Conservation (phyloP, 2,888 invertebrate genomes). For the Cheilosia variabilis region DNA sequence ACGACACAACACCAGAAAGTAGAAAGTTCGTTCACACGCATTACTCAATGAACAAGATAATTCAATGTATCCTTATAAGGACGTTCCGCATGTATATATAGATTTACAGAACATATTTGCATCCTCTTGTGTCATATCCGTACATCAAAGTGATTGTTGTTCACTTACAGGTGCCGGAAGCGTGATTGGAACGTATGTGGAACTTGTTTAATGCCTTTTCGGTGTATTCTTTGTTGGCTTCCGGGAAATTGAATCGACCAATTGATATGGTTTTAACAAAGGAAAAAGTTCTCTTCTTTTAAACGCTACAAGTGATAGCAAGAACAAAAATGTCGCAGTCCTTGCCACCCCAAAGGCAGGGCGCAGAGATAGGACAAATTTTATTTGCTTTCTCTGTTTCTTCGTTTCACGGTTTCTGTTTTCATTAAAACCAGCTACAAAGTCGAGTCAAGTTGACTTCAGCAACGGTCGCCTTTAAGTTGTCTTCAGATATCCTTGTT, state of each 20-base stretch:
- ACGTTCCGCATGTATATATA: constrained; percentile 19
- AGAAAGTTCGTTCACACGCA: constrained; percentile 65
- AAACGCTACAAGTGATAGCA: not conserved
- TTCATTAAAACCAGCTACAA: constrained; percentile 37
- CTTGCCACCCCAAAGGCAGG: not conserved
- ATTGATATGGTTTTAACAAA: not conserved
- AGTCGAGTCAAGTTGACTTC: constrained; percentile 16
- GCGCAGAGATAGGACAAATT: constrained; percentile 11
- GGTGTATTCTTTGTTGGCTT: not conserved
- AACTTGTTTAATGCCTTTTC: constrained; percentile 27
- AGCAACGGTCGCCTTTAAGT: constrained; percentile 26
- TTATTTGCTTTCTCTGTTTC: constrained; percentile 13
- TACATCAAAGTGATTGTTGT: constrained; percentile 38
- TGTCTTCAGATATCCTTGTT: constrained; percentile 6
- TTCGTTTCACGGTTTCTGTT: constrained; percentile 24
- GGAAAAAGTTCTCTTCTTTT: not conserved
- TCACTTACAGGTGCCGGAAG: constrained; percentile 46
- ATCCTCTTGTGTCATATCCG: constrained; percentile 31
- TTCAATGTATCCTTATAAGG: constrained; percentile 53
- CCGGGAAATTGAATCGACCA: no score
- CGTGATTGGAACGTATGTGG: constrained; percentile 46
- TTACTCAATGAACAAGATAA: constrained; percentile 44
- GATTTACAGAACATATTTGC: constrained; percentile 29
- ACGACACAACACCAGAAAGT: no score
- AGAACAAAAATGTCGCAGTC: not conserved